A percentile compares a stretch with the other conserved stretches of the same genome.
Evolutionary conservation across 2,888 invertebrate species (phyloP).

Genomic region (Cataglyphis cursor): DNA sequence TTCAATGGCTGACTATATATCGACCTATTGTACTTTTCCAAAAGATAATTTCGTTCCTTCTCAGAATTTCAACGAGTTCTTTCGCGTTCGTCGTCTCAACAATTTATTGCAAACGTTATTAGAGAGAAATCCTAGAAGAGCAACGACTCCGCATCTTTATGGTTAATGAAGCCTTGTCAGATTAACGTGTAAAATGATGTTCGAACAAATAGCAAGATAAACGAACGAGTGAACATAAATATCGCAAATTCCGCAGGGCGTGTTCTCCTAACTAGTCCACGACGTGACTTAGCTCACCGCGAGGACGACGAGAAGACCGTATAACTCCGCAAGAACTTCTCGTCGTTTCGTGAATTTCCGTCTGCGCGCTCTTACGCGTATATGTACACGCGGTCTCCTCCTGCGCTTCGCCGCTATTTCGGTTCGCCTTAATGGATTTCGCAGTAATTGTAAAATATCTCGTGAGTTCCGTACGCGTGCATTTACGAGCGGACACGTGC

Average conservation of each 20-base stretch:
- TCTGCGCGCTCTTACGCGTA: conserved; percentile 60
- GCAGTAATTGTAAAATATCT: conserved; percentile 85
- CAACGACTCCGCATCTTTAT: background rate
- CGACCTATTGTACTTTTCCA: conserved; percentile 1
- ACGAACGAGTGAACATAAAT: conserved; percentile 63
- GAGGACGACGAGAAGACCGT: conserved; percentile 68
- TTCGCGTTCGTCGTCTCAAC: background rate
- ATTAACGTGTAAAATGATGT: conserved; percentile 31
- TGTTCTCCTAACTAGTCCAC: conserved; percentile 63
- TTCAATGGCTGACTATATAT: background rate
- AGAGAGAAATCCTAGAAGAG: background rate
- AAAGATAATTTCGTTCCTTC: background rate
- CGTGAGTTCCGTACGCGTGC: conserved; percentile 78
- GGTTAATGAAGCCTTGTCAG: background rate
- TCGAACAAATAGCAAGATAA: conserved; percentile 35
- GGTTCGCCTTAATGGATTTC: conserved; percentile 84
- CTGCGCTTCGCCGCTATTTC: conserved; percentile 68
- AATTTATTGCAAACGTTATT: background rate
- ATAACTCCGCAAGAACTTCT: conserved; percentile 74
- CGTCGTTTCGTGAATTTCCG: conserved; percentile 72
- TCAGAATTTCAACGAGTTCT: background rate
- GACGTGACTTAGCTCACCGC: conserved; percentile 65
- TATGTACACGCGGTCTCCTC: conserved; percentile 46
- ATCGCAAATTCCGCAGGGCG: conserved; percentile 67
- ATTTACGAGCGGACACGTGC: conserved; percentile 71